A percentile compares a stretch with the other conserved stretches of the same genome.
Evolutionary conservation across 2,797 vertebrate genomes (phyloP).

Genomic region (Peromyscus attwateri): DNA sequence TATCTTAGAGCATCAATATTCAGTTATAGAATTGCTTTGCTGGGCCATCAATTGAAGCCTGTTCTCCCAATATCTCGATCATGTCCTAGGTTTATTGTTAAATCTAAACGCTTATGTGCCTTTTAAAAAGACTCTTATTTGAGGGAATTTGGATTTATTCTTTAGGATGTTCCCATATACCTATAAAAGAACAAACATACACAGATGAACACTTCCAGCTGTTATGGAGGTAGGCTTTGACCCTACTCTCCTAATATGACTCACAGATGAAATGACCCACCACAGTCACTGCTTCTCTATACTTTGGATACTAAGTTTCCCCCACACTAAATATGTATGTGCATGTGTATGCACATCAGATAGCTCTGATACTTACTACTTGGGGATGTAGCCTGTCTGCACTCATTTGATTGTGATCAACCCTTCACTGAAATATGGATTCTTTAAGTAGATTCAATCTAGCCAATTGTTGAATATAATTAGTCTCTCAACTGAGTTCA

Average conservation of each 20-base stretch:
- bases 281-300: neutral
- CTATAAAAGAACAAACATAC: neutral
- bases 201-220: neutral
- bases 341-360: no score
- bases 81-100: neutral
- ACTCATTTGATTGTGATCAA: neutral
- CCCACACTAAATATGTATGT: no score
- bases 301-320: neutral
- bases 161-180: neutral
- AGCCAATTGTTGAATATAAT: neutral
- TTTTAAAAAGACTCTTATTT: neutral
- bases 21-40: neutral
- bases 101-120: neutral
- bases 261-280: neutral
- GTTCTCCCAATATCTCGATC: neutral
- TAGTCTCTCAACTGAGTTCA: neutral
- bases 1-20: neutral
- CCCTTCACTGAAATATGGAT: neutral
- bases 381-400: neutral
- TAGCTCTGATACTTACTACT: neutral
- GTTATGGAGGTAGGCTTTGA: neutral
- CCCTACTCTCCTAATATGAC: neutral
- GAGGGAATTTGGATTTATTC: neutral
- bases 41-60: fast-evolving
- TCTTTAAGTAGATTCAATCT: no score